Conservation (phyloP, 2,113 vertebrate species). For the Alectura lathami region DNA sequence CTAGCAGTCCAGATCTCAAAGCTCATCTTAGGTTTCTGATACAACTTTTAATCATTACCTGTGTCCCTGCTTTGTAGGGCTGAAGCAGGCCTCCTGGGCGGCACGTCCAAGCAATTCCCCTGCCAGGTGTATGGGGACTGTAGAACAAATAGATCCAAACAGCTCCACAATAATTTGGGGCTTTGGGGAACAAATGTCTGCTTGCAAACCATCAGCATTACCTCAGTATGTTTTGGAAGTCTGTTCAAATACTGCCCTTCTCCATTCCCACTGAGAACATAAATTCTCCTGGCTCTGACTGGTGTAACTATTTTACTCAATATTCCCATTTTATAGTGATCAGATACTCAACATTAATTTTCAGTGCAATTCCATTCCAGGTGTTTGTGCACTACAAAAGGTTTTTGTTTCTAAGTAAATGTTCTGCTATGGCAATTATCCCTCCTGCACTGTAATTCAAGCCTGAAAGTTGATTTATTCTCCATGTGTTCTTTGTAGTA, state of each 20-base stretch:
- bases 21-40: not conserved
- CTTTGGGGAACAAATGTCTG: not conserved
- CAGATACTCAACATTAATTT: not conserved
- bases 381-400: conserved; percentile 31
- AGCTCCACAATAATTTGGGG: not conserved
- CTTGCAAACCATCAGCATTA: not conserved
- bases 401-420: conserved; percentile 34
- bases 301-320: not conserved
- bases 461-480: conserved; percentile 50
- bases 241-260: not conserved
- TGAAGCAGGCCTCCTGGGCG: not conserved
- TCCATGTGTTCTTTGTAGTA: conserved; percentile 28
- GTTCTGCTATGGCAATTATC: conserved; percentile 45
- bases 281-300: not conserved
- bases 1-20: not conserved
- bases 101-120: not conserved
- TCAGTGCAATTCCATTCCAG: not conserved
- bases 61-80: not conserved
- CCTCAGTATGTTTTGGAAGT: not conserved
- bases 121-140: not conserved
- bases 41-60: not conserved
- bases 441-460: conserved; percentile 37
- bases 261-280: not conserved
- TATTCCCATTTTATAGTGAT: not conserved
- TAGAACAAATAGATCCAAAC: not conserved